Conservation (phyloP, 2,888 invertebrate species). For the Stictocephala bisonia region DNA sequence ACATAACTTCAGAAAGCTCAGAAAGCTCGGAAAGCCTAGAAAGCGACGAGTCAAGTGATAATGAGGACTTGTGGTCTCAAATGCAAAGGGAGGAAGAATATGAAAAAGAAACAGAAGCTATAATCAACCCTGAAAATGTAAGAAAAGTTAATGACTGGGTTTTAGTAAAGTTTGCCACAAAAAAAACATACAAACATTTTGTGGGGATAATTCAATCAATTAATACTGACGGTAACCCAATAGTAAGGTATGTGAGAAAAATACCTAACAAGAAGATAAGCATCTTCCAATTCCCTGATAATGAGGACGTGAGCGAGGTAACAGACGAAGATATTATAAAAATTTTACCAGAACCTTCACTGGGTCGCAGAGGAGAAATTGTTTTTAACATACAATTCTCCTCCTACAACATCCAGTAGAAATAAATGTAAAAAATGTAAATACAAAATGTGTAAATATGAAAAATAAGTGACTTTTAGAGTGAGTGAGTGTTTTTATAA, state of each 20-base stretch:
- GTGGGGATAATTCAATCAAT: constrained; percentile 1
- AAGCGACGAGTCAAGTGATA: constrained; percentile 4
- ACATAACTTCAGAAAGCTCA: constrained; percentile 26
- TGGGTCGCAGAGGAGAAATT: constrained; percentile 33
- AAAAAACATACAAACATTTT: constrained; percentile 12
- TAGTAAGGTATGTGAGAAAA: constrained; percentile 19
- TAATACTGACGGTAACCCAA: constrained; percentile 1
- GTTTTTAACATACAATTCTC: constrained; percentile 29
- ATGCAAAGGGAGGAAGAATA: background rate
- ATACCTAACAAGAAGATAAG: constrained; percentile 1
- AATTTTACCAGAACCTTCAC: constrained; percentile 19
- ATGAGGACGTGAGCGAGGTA: constrained; percentile 5
- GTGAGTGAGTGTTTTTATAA: too few relatives aligned
- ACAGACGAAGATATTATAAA: constrained; percentile 23
- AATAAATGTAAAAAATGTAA: background rate
- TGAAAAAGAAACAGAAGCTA: constrained; percentile 17
- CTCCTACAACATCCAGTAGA: constrained; percentile 14
- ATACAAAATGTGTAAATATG: background rate
- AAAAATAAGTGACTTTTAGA: background rate
- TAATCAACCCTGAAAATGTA: background rate
- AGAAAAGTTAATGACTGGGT: constrained; percentile 18
- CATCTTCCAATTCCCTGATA: constrained; percentile 31
- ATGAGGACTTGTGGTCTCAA: background rate
- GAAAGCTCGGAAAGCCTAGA: too few relatives aligned
- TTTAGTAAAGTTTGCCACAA: background rate